Evolutionary conservation across 2,113 vertebrate genomes (phyloP).

Genomic region (Serilophus lunatus): DNA sequence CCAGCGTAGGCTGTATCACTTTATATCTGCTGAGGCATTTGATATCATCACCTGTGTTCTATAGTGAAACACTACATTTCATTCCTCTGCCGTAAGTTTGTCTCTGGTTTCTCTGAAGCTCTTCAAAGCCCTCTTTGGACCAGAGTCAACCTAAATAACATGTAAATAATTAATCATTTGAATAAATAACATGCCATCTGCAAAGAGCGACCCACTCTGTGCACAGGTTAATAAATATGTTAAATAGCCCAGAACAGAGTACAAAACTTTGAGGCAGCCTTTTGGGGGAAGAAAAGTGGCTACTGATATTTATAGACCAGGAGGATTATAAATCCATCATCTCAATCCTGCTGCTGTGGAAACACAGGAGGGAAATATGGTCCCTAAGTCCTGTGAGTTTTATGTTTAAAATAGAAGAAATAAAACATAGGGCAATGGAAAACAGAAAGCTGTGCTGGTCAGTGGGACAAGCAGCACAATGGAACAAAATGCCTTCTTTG

Average conservation of each 20-base stretch:
- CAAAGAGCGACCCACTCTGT: background rate
- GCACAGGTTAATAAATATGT: background rate
- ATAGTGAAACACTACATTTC: background rate
- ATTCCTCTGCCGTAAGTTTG: background rate
- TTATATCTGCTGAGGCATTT: background rate
- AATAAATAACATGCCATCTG: slow-evolving; percentile 45
- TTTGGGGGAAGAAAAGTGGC: background rate
- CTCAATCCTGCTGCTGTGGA: accelerated
- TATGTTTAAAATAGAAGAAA: background rate
- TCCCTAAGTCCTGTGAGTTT: background rate
- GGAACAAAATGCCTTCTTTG: background rate
- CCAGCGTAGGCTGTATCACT: background rate
- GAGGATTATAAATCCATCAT: background rate
- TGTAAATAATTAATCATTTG: slow-evolving; percentile 64
- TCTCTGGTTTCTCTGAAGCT: background rate
- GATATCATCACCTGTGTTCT: background rate
- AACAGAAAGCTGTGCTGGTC: background rate
- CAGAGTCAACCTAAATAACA: slow-evolving; percentile 35
- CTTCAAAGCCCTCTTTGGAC: slow-evolving; percentile 29
- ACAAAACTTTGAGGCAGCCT: background rate
- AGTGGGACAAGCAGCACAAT: background rate
- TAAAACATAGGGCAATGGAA: background rate
- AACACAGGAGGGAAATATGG: background rate
- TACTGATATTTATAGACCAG: background rate
- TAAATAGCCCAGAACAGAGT: background rate